phyloP scores from a whole-genome alignment of 1,140 invertebrate species.

The Philopotamus ludificatus region DNA sequence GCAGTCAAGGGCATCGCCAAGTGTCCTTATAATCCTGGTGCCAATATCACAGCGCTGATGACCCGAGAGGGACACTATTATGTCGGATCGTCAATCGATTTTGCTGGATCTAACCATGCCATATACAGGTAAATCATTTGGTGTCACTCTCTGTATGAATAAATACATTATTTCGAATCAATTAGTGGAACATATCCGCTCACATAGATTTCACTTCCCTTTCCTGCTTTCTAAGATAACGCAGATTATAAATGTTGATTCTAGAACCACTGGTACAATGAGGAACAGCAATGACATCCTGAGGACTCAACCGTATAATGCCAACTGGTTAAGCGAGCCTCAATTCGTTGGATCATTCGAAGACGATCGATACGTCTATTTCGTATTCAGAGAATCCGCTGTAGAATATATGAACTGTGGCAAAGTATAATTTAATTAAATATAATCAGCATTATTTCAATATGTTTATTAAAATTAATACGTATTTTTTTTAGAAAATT shows the following conservation, averaged over 20 bases:
- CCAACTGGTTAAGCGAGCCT: slow-evolving; percentile 90
- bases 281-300: slow-evolving; percentile 48
- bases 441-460: background rate
- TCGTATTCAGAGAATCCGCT: slow-evolving; percentile 86
- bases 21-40: slow-evolving; percentile 80
- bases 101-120: slow-evolving; percentile 75
- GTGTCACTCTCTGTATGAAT: background rate
- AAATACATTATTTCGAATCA: background rate
- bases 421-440: slow-evolving; percentile 66
- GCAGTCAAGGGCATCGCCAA: slow-evolving; percentile 74
- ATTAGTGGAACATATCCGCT: background rate
- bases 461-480: background rate
- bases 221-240: background rate
- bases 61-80: slow-evolving; percentile 75
- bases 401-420: slow-evolving; percentile 92
- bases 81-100: slow-evolving; percentile 80
- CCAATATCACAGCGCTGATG: slow-evolving; percentile 81
- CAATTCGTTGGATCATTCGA: slow-evolving; percentile 92
- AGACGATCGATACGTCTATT: slow-evolving; percentile 83
- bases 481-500: slow-evolving; percentile 63
- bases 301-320: slow-evolving; percentile 84
- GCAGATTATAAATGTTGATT: too few species aligned
- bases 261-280: slow-evolving; percentile 12
- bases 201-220: background rate
- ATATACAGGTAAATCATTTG: slow-evolving; percentile 59